Evolutionary conservation across 2,888 invertebrate genomes (phyloP).

Genomic region (Apamea monoglypha): DNA sequence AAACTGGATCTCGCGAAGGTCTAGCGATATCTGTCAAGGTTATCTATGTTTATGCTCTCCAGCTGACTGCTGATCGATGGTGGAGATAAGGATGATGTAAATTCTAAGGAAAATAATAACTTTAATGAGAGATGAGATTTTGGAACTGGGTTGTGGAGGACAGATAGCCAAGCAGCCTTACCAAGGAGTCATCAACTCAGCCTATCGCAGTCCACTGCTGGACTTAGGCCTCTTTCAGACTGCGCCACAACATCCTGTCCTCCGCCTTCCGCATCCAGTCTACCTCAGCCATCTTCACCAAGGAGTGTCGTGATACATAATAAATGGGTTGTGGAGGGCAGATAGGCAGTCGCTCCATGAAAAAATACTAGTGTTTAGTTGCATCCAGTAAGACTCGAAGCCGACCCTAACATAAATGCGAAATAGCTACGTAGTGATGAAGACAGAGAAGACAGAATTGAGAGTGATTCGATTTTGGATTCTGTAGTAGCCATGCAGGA

Average conservation of each 20-base stretch:
- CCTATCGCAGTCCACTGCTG: too few species aligned
- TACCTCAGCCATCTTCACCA: too few species aligned
- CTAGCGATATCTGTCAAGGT: slow-evolving; percentile 57
- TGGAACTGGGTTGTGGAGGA: background rate
- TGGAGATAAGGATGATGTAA: slow-evolving; percentile 40
- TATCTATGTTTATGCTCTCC: slow-evolving; percentile 41
- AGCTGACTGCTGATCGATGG: slow-evolving; percentile 52
- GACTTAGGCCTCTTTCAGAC: too few species aligned
- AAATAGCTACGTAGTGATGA: background rate
- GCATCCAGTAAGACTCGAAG: background rate
- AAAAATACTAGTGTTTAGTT: background rate
- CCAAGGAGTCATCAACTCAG: background rate
- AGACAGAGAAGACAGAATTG: background rate
- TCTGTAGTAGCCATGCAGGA: slow-evolving; percentile 10
- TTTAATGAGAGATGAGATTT: slow-evolving; percentile 8
- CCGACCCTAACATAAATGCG: background rate
- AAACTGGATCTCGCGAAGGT: slow-evolving; percentile 60
- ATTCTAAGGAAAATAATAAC: slow-evolving; percentile 1
- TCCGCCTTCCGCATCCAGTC: too few species aligned
- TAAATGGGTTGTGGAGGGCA: too few species aligned
- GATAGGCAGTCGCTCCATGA: background rate
- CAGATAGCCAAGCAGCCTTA: background rate
- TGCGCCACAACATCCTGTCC: too few species aligned
- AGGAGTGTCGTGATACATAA: too few species aligned
- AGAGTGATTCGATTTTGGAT: background rate